Evolutionary conservation across 2,113 vertebrate species (phyloP).

Genomic region (Neodontobutis hainanensis): DNA sequence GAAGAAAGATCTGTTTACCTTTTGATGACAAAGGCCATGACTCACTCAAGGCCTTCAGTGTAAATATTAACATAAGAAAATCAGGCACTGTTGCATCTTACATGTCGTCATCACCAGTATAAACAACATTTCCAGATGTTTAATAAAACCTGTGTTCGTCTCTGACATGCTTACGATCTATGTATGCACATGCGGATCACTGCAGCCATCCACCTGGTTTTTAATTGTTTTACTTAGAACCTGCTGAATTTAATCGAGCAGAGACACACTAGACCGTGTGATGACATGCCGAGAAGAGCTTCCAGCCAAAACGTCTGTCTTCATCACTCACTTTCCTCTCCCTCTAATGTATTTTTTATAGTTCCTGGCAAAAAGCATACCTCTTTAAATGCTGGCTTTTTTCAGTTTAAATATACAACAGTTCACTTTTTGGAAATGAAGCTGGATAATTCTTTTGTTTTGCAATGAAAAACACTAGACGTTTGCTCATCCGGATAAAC

Average conservation of each 20-base stretch:
- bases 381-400: background rate
- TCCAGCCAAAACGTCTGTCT: background rate
- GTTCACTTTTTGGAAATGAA: no score
- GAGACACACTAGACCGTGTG: slow-evolving; percentile 9
- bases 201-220: slow-evolving; percentile 32
- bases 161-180: slow-evolving; percentile 3
- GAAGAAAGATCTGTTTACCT: no score
- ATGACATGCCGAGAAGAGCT: slow-evolving; percentile 9
- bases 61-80: no score
- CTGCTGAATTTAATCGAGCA: slow-evolving; percentile 32
- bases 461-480: background rate
- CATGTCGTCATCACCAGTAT: no score
- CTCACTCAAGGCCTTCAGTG: no score
- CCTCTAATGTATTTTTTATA: background rate
- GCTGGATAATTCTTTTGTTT: background rate
- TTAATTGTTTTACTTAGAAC: slow-evolving; percentile 35
- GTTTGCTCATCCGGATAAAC: background rate
- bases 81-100: no score
- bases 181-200: background rate
- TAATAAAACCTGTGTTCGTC: background rate
- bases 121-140: no score
- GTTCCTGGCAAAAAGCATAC: background rate
- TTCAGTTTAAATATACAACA: background rate
- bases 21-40: no score
- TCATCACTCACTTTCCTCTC: no score